Base-by-base conservation (phyloP, 2,888 invertebrate species). In the Oscheius sp. region DNA sequence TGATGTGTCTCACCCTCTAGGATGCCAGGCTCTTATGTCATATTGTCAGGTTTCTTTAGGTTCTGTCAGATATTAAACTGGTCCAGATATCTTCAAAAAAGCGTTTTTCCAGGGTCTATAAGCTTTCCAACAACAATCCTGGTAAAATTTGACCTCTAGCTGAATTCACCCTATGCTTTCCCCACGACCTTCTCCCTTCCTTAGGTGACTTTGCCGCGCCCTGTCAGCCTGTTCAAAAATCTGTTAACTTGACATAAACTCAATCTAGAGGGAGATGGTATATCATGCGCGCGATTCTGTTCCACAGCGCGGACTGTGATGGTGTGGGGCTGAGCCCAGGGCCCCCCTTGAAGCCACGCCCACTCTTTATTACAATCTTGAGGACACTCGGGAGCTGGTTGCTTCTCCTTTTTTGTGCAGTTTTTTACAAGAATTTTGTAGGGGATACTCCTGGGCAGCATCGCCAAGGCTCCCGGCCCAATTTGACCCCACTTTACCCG, bases 331-430 rank as follows among this genome's bases (percentile, higher is more conserved):
- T 74, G 74, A 74, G 74, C 74, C 66, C 42, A 42, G 42, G 42
- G 42, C 42, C 63, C 53, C 53, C 55, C 66, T 58, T 47, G 57
- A 78, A 73, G 79, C 78, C 75, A 74, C 80, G 79, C 80, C 79
- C 74, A 75, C 73, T 76, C 80, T 78, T 78, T 80, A 80, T 80
- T 80, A 80, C 80, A 80, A 79, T 79, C 80, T 79, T 77, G 80
- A 80, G 77, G 77, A 76, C 79, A 74, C 74, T 66, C 66, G 66
- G 74, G 74, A 74, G 68, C 58, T 62, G 68, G 68, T 74, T 60
- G 74, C 59, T 68, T 74, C 68, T 59, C 74, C 68, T 74, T 68
- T 74, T 66, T 74, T 29, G 72, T 62, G 10, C 9, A 55, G 2
- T 62, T 62, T 53, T 60, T 48, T 9, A 37, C 32, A 32, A 21